Percentiles rank a stretch among this genome's conserved stretches.
Conservation (phyloP, 2,888 invertebrate genomes). For the Itoplectis maculator region DNA sequence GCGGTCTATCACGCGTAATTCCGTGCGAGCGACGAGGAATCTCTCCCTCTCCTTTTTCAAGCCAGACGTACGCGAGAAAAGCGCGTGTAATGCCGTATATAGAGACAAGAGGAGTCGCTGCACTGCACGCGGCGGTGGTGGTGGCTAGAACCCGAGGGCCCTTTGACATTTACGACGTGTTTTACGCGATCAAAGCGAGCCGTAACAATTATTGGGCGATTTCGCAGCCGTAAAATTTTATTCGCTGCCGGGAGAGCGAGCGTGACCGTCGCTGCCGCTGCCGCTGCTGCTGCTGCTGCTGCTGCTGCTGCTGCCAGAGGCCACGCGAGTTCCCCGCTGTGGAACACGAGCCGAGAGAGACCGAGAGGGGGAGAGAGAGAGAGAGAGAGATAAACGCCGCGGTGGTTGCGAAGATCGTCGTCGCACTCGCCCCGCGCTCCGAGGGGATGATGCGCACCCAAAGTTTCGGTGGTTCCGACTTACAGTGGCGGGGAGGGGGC, state of each 20-base stretch:
- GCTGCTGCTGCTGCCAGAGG: neutral
- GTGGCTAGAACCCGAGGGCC: constrained; percentile 60
- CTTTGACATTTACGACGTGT: constrained; percentile 83
- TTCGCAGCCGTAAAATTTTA: constrained; percentile 84
- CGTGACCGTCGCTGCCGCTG: constrained; percentile 12
- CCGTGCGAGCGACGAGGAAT: constrained; percentile 39
- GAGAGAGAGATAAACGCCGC: neutral
- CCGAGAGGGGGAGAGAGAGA: constrained; percentile 3
- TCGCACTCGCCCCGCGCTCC: neutral
- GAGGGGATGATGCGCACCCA: constrained; percentile 20
- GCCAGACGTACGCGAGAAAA: neutral
- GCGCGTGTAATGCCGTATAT: neutral
- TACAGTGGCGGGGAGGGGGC: no score
- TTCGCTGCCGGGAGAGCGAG: constrained; percentile 74
- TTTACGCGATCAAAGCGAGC: constrained; percentile 84
- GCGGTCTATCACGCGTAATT: constrained; percentile 47
- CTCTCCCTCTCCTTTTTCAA: constrained; percentile 16
- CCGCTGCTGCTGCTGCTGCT: neutral
- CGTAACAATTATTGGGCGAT: constrained; percentile 84
- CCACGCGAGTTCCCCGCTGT: constrained; percentile 18
- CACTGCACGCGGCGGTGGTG: constrained; percentile 28
- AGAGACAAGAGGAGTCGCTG: constrained; percentile 24
- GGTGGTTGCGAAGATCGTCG: neutral
- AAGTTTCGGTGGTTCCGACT: constrained; percentile 4
- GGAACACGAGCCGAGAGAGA: no score